phyloP scores from a whole-genome alignment of 92 coral and sea anemone species.

The Paramuricea clavata region DNA sequence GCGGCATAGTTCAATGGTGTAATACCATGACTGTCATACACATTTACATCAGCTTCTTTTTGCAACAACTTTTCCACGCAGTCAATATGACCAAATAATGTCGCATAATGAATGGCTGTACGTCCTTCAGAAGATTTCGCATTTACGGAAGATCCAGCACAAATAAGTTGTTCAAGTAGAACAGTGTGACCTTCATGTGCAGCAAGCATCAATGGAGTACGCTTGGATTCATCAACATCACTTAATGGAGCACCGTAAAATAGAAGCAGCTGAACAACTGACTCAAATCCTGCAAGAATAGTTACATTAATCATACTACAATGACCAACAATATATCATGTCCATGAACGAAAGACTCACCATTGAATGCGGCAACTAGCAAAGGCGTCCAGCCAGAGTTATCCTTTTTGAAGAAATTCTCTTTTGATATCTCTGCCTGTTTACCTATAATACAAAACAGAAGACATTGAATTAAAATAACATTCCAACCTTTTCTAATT shows the following conservation, averaged over 20 bases:
- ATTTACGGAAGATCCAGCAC: constrained; percentile 81
- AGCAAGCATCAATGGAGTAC: constrained; percentile 90
- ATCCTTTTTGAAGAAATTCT: constrained; percentile 87
- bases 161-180: constrained; percentile 73
- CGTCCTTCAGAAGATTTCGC: constrained; percentile 84
- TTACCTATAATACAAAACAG: constrained; percentile 1
- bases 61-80: constrained; percentile 77
- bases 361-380: constrained; percentile 95
- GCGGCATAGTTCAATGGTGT: constrained; percentile 89
- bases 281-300: constrained; percentile 72
- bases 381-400: constrained; percentile 93
- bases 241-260: constrained; percentile 73
- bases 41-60: constrained; percentile 79
- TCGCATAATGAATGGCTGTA: constrained; percentile 87
- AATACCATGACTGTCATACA: constrained; percentile 81
- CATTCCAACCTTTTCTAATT: background rate
- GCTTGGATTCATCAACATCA: constrained; percentile 78
- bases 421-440: constrained; percentile 40
- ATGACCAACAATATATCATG: too few relatives aligned
- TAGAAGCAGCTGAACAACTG: constrained; percentile 75
- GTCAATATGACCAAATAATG: constrained; percentile 88
- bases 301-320: background rate
- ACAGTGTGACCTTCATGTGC: constrained; percentile 90
- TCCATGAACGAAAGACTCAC: constrained; percentile 58
- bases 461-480: background rate